A percentile compares a stretch with the other conserved stretches of the same genome.
phyloP scores from a whole-genome alignment of 2,888 invertebrate genomes.

The Drosophila mercatorum region DNA sequence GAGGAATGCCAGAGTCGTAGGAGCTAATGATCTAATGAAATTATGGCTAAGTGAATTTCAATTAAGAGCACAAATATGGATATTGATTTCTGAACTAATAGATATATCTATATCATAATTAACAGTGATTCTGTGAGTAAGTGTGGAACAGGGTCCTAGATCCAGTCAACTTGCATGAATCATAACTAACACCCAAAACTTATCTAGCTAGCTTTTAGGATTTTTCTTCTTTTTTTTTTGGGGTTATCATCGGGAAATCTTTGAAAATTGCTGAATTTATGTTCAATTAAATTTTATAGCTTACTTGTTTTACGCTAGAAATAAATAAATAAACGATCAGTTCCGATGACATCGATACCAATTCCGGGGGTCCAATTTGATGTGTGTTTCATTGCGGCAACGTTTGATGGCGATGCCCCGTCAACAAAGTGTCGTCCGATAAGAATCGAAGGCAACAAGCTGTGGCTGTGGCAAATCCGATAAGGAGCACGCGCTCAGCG shows the following conservation, averaged over 20 bases:
- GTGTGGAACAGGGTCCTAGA: neutral
- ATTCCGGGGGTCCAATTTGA: slow-evolving; percentile 7
- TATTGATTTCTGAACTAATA: neutral
- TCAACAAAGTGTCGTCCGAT: slow-evolving; percentile 22
- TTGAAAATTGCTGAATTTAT: slow-evolving; percentile 40
- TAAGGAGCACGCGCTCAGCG: slow-evolving; percentile 57
- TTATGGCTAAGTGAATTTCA: slow-evolving; percentile 49
- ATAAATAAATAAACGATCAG: slow-evolving; percentile 52
- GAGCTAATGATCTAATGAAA: slow-evolving; percentile 57
- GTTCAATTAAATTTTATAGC: slow-evolving; percentile 61
- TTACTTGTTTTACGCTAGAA: slow-evolving; percentile 61
- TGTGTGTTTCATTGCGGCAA: slow-evolving; percentile 13
- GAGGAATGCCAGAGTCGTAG: slow-evolving; percentile 35
- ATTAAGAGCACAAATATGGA: slow-evolving; percentile 46
- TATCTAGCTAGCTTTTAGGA: neutral
- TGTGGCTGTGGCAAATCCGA: slow-evolving; percentile 34
- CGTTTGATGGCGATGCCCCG: slow-evolving; percentile 2
- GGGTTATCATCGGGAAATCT: slow-evolving; percentile 1
- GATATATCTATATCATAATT: neutral
- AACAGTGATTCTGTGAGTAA: neutral
- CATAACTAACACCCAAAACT: neutral
- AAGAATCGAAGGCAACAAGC: slow-evolving; percentile 22
- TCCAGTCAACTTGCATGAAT: neutral
- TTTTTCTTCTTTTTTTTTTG: neutral
- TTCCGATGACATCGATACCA: slow-evolving; percentile 21